Conservation (phyloP, 2,113 vertebrate genomes). For the Sylvicapra grimmia region DNA sequence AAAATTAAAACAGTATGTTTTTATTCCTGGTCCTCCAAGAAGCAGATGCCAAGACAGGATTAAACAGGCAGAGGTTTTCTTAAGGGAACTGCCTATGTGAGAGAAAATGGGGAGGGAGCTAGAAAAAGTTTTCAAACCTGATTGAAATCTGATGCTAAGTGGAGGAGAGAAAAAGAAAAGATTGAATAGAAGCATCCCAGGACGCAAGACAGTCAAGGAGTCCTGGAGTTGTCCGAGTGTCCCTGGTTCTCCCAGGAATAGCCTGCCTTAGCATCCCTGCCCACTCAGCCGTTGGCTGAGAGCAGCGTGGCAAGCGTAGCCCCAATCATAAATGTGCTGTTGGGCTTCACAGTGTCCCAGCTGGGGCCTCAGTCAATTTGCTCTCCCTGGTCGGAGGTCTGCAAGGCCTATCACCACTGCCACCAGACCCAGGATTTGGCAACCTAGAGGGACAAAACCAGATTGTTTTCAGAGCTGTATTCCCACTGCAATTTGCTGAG, state of each 20-base stretch:
- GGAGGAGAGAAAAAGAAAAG: neutral
- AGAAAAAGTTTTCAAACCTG: neutral
- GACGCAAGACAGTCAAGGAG: neutral
- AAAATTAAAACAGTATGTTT: neutral
- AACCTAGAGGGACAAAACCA: neutral
- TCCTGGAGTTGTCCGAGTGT: neutral
- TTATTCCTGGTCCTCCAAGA: neutral
- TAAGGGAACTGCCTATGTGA: neutral
- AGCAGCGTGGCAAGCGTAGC: fast-evolving
- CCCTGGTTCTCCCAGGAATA: neutral
- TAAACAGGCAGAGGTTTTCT: neutral
- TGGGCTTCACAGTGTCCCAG: neutral
- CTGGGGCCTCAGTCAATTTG: neutral
- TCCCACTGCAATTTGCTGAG: neutral
- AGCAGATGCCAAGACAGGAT: neutral
- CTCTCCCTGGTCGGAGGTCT: neutral
- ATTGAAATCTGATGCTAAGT: neutral
- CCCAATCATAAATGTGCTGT: neutral
- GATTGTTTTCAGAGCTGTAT: neutral
- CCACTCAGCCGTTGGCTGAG: neutral
- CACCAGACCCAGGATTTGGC: neutral
- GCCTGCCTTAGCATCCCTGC: neutral
- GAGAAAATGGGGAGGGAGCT: neutral
- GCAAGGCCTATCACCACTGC: neutral
- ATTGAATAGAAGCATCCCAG: neutral